Conservation (phyloP, 2,888 invertebrate species). For the Idaea biselata region DNA sequence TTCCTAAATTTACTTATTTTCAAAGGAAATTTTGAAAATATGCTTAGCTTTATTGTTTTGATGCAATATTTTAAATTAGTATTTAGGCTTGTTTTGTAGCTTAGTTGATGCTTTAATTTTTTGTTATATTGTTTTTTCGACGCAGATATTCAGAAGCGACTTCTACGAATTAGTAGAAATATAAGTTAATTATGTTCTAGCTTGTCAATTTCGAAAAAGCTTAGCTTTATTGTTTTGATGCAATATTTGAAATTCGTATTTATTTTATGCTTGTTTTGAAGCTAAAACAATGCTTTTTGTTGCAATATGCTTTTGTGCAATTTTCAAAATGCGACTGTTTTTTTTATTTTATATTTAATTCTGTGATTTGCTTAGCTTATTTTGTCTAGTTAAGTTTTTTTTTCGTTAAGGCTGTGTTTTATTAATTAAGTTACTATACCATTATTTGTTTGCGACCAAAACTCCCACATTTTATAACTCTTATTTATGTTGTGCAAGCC, state of each 20-base stretch:
- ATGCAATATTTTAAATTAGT: conserved; percentile 7
- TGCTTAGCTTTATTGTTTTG: conserved; percentile 4
- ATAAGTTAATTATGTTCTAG: too few relatives aligned
- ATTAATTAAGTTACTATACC: not conserved
- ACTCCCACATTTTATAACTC: too few relatives aligned
- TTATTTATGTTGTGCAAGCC: too few relatives aligned
- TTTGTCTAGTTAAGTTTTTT: not conserved
- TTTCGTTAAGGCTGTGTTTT: not conserved
- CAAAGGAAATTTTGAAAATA: not conserved
- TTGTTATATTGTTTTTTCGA: conserved; percentile 1
- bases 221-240: conserved; percentile 3
- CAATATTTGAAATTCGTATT: conserved; percentile 7
- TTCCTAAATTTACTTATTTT: not conserved
- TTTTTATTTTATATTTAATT: not conserved
- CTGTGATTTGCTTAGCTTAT: conserved; percentile 4
- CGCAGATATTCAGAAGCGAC: not conserved
- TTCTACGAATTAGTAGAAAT: too few relatives aligned
- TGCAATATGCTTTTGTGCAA: conserved; percentile 6
- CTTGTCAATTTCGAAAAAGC: not conserved
- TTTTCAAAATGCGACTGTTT: not conserved
- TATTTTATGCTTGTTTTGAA: not conserved
- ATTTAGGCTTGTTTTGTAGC: not conserved
- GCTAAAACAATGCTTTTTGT: conserved; percentile 1
- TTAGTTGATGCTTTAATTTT: not conserved
- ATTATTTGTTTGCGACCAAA: not conserved